Evolutionary conservation across 2,797 vertebrate genomes (phyloP).

Genomic region (Remorina albescens): DNA sequence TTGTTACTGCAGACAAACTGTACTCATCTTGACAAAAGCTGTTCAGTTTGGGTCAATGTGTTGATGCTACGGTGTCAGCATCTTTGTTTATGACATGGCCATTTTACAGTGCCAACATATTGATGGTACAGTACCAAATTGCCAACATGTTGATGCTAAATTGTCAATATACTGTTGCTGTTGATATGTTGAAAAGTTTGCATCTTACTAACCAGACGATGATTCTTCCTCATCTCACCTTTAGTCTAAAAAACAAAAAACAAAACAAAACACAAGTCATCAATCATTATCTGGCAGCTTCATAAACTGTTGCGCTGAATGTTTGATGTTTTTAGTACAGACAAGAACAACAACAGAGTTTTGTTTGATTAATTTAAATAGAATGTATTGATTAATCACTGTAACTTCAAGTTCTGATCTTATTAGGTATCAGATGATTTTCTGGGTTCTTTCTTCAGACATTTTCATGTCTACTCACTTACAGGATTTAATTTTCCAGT

Average conservation of each 20-base stretch:
- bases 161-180: too few relatives aligned
- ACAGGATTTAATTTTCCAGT: conserved; percentile 90
- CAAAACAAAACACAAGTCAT: background rate
- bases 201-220: conserved; percentile 88
- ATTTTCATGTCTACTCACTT: conserved; percentile 58
- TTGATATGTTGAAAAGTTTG: too few relatives aligned
- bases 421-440: background rate
- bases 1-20: background rate
- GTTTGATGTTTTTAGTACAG: background rate
- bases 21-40: background rate
- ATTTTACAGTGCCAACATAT: too few relatives aligned
- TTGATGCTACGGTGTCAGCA: too few relatives aligned
- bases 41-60: background rate
- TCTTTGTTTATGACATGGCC: too few relatives aligned
- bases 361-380: too few relatives aligned
- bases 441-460: background rate
- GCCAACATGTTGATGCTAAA: too few relatives aligned
- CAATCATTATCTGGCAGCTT: background rate
- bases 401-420: too few relatives aligned
- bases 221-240: conserved; percentile 95
- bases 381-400: too few relatives aligned
- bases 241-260: conserved; percentile 82
- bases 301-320: background rate
- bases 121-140: too few relatives aligned
- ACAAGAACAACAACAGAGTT: too few relatives aligned